phyloP scores from a whole-genome alignment of 2,888 invertebrate species.

The Mesochorus sp. region DNA sequence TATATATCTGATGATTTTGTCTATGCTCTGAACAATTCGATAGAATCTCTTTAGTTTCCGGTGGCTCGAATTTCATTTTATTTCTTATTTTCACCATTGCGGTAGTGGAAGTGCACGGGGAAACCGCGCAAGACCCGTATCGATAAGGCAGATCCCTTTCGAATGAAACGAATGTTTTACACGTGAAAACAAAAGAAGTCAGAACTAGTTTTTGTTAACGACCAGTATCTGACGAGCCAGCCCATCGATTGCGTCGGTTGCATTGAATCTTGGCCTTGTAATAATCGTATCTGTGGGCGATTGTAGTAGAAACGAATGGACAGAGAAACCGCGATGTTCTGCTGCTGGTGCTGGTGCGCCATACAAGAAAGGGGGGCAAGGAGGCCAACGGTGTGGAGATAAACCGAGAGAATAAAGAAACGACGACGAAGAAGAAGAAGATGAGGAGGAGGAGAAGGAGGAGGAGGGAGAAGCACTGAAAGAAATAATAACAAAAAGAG shows the following conservation, averaged over 20 bases:
- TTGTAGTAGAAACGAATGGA: slow-evolving; percentile 80
- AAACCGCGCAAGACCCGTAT: neutral
- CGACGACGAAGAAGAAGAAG: slow-evolving; percentile 49
- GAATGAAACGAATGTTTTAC: neutral
- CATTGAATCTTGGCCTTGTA: slow-evolving; percentile 70
- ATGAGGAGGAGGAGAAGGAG: slow-evolving; percentile 33
- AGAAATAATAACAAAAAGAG: slow-evolving; percentile 21
- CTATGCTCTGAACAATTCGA: too few species aligned
- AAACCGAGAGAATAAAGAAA: slow-evolving; percentile 38
- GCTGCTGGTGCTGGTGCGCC: slow-evolving; percentile 55
- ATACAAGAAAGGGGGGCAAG: slow-evolving; percentile 63
- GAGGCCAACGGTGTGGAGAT: slow-evolving; percentile 54
- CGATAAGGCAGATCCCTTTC: neutral
- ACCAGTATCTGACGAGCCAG: too few species aligned
- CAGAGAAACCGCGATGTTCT: too few species aligned
- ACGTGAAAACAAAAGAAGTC: neutral
- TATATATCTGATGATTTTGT: too few species aligned
- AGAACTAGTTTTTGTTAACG: too few species aligned
- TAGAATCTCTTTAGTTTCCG: too few species aligned
- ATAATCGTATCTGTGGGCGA: slow-evolving; percentile 74
- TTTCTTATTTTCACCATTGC: too few species aligned
- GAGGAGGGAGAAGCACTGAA: slow-evolving; percentile 44
- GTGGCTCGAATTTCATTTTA: too few species aligned
- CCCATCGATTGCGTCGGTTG: slow-evolving; percentile 54
- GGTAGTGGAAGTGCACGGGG: neutral